phyloP scores from a whole-genome alignment of 2,113 vertebrate species.

The Halichoerus grypus region DNA sequence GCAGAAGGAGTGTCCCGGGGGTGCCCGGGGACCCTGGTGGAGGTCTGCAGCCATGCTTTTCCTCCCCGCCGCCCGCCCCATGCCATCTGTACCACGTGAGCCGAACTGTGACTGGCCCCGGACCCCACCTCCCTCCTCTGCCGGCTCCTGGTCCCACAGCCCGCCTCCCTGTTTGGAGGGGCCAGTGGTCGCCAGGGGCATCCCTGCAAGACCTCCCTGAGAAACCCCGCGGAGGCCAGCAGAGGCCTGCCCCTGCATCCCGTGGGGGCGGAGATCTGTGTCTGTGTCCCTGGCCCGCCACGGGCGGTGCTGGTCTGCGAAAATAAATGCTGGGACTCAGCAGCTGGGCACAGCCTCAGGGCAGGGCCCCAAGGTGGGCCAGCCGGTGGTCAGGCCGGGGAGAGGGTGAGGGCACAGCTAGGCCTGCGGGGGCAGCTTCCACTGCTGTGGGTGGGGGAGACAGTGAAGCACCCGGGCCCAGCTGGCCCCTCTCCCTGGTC shows the following conservation, averaged over 20 bases:
- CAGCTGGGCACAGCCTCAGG: constrained; percentile 51
- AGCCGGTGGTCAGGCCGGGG: background rate
- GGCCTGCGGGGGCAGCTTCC: background rate
- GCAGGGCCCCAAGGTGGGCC: background rate
- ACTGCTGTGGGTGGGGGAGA: background rate
- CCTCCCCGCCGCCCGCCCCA: background rate
- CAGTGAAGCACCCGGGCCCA: background rate
- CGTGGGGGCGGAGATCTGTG: constrained; percentile 74
- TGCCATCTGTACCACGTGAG: background rate
- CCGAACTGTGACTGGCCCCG: background rate
- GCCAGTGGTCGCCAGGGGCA: background rate
- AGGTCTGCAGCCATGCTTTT: background rate
- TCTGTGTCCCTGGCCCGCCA: constrained; percentile 71
- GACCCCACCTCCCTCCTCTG: background rate
- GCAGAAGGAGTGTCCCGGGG: background rate
- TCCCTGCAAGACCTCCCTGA: background rate
- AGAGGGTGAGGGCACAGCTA: background rate
- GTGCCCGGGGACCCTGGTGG: background rate
- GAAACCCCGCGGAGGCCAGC: background rate
- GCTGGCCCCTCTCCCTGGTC: background rate
- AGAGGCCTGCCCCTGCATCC: background rate
- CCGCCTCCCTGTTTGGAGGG: background rate
- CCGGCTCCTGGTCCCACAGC: background rate
- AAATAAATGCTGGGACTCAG: constrained; percentile 84
- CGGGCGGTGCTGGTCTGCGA: constrained; percentile 75